These are phyloP conservation scores for Diadophis punctatus DNA, from an alignment of 2,113 vertebrate genomes.

Conservation along the genomic window DNA sequence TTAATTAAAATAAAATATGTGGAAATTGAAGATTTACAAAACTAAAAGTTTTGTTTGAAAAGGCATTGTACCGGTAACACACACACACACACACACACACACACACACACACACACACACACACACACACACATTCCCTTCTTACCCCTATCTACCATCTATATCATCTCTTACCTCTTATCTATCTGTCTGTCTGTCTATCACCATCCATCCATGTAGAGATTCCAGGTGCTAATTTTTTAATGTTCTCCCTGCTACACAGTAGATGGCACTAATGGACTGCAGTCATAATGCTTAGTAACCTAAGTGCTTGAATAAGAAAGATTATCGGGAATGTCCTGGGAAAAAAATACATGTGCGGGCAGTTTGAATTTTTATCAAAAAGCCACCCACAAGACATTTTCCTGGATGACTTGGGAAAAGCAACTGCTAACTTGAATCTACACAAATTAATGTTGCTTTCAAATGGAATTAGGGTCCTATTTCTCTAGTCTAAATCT, in stretches of 20 bases:
- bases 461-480: neutral
- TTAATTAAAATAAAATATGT: neutral
- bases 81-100: neutral
- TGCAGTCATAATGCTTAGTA: constrained; percentile 1
- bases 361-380: constrained; percentile 35
- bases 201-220: neutral
- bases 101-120: neutral
- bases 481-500: neutral
- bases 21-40: neutral
- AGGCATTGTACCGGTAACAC: neutral
- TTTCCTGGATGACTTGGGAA: constrained; percentile 30
- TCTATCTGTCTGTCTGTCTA: neutral
- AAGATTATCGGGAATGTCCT: neutral
- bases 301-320: neutral
- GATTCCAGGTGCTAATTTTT: neutral
- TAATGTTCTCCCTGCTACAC: constrained; percentile 31
- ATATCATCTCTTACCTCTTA: neutral
- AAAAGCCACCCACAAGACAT: constrained; percentile 34
- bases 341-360: neutral
- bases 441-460: neutral
- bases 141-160: too few species aligned
- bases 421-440: neutral
- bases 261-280: constrained; percentile 62
- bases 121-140: neutral
- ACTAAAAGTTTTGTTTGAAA: neutral